Percentiles rank a stretch among this genome's conserved stretches.
Evolutionary conservation across 30 jellyfish, hydroid and myxozoan species (phyloP).

Genomic region (Pseudorhiza aurosa): DNA sequence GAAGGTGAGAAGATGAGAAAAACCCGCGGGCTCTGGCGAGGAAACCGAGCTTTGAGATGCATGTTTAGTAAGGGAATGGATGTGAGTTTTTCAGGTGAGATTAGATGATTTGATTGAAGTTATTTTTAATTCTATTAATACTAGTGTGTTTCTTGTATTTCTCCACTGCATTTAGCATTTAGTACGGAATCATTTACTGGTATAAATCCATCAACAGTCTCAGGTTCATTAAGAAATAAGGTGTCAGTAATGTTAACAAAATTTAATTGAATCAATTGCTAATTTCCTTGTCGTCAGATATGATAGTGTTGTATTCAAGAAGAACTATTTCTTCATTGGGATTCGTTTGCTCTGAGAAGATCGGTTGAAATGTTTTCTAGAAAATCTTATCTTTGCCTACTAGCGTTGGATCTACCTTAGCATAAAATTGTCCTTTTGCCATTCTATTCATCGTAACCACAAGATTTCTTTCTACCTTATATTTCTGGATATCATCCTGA

Average conservation of each 20-base stretch:
- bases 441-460: slow-evolving; percentile 5
- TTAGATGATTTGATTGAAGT: no score
- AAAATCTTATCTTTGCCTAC: not conserved
- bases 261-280: not conserved
- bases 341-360: not conserved
- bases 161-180: not conserved
- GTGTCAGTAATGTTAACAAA: slow-evolving; percentile 4
- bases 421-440: slow-evolving; percentile 5
- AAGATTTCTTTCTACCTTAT: not conserved
- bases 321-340: not conserved
- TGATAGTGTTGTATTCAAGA: not conserved
- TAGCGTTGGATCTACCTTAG: slow-evolving; percentile 1
- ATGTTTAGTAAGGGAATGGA: no score
- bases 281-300: not conserved
- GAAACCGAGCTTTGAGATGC: no score
- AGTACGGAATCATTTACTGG: slow-evolving; percentile 1
- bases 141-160: slow-evolving; percentile 8
- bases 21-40: no score
- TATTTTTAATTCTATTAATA: not conserved
- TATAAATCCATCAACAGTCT: not conserved
- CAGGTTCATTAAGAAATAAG: not conserved
- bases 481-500: no score
- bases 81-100: no score
- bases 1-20: no score
- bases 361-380: not conserved